phyloP scores from a whole-genome alignment of 2,797 vertebrate species.

The Monodelphis domestica region DNA sequence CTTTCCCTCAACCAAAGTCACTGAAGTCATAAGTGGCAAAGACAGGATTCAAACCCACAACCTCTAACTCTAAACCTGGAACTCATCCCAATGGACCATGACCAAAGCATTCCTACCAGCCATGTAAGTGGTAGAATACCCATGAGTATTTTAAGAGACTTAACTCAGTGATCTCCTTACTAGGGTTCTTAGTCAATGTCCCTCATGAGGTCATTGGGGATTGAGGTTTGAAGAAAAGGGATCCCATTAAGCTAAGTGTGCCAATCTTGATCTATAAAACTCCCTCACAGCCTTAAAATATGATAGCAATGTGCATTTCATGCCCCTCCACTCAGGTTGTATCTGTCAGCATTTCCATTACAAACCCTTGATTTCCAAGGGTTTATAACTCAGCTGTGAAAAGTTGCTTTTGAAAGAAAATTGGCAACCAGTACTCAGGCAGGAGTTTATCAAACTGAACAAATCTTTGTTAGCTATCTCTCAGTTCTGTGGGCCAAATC shows the following conservation, averaged over 20 bases:
- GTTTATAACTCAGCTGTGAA: conserved; percentile 81
- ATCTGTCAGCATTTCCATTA: conserved; percentile 84
- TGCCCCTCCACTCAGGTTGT: conserved; percentile 60
- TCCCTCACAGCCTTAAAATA: conserved; percentile 78
- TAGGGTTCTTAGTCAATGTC: not conserved
- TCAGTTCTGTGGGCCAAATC: conserved; percentile 69
- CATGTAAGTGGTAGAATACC: not conserved
- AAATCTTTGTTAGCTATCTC: conserved; percentile 78
- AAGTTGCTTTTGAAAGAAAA: conserved; percentile 78
- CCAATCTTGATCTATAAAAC: conserved; percentile 65
- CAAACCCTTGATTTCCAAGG: conserved; percentile 75
- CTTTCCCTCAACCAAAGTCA: no score
- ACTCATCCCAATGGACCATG: not conserved
- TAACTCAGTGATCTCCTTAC: not conserved
- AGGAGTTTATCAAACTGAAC: conserved; percentile 80
- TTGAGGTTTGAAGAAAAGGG: conserved; percentile 63
- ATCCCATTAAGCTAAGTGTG: conserved; percentile 54
- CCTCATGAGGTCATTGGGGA: conserved; percentile 39
- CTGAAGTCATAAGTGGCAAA: not conserved
- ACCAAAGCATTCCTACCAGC: not conserved
- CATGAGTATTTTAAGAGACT: not conserved
- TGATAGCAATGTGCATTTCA: conserved; percentile 60
- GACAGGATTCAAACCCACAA: not conserved
- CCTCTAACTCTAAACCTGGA: not conserved
- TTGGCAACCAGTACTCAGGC: conserved; percentile 67